Evolutionary conservation across 2,113 vertebrate genomes (phyloP), one percentile per base, ranked within the genome.

Genomic region (Calidris pygmaea): DNA sequence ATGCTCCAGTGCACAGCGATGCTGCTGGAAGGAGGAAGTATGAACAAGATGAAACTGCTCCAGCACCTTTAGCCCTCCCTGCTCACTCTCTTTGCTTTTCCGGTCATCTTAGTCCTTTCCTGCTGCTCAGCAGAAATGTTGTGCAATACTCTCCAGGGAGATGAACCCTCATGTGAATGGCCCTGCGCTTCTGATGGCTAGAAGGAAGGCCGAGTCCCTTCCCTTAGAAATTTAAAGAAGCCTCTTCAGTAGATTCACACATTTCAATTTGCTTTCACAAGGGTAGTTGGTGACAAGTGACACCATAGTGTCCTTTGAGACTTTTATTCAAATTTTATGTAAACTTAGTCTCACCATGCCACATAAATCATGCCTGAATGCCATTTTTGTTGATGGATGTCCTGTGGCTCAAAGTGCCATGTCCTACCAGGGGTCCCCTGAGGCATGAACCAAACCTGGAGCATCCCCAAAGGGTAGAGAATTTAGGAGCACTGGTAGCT

Each of bases 11-110:
- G 91, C 91, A 68, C 91, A 87, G 85, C 4, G 20, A 39, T 50
- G 62, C 84, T 93, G 92, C 73, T 96, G 91, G 32, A 72, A 85
- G 74, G 81, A 85, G 96, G 95, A 93, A 96, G 58, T 53, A 32
- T 27, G 70, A 87, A 18, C 30, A 41, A 85, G 41, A 67, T 21
- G 52, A 92, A 95, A 78, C 77, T 47, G 23, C n/a, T 92, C 39
- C 39, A 45, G 53, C 63, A 47, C 58, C 41, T 90, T 88, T 37
- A 73, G 80, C 18, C 23, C 30, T 77, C 39, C 30, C 50, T 74
- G 41, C 75, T 90, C 5, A 0, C 23, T 52, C 41, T 43, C 34
- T 65, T 63, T 56, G 27, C 53, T 89, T 71, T 93, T 84, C 32
- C 0, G 1, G 35, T 90, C 82, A 34, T 30, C 53, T 62, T 65